Evolutionary conservation across 2,113 vertebrate species (phyloP).

Genomic region (Lucifuga dentata): DNA sequence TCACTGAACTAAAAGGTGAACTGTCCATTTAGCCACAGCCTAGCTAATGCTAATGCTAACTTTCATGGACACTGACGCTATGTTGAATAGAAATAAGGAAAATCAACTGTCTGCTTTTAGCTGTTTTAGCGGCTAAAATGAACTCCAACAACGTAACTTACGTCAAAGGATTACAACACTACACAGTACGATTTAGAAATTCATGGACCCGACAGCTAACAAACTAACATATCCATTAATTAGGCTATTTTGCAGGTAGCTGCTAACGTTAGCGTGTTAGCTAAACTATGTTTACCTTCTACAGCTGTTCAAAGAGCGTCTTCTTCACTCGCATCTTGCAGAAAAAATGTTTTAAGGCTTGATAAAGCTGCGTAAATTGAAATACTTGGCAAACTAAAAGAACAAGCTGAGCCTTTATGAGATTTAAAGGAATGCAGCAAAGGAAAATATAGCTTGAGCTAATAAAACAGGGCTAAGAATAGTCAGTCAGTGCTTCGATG

Average conservation of each 20-base stretch:
- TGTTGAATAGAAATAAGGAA: no score
- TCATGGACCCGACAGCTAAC: not conserved
- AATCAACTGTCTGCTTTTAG: no score
- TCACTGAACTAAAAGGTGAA: no score
- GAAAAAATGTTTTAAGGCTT: fast-evolving
- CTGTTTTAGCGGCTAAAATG: no score
- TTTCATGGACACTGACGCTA: no score
- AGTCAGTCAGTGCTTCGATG: not conserved
- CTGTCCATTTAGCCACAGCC: no score
- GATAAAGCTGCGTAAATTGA: not conserved
- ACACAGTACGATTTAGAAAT: not conserved
- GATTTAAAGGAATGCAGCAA: fast-evolving
- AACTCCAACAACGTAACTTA: no score
- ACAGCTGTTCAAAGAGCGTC: not conserved
- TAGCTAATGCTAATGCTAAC: no score
- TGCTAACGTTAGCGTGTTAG: conserved; percentile 18
- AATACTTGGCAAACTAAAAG: not conserved
- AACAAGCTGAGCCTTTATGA: not conserved
- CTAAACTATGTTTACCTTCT: conserved; percentile 45
- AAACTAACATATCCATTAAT: not conserved
- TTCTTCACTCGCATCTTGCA: not conserved
- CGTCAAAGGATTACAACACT: no score
- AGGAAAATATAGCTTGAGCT: not conserved
- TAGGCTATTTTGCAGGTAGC: no score
- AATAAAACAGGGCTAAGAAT: no score